Conservation (phyloP, 2,888 invertebrate species). For the Zhuqinia jingwanae region DNA sequence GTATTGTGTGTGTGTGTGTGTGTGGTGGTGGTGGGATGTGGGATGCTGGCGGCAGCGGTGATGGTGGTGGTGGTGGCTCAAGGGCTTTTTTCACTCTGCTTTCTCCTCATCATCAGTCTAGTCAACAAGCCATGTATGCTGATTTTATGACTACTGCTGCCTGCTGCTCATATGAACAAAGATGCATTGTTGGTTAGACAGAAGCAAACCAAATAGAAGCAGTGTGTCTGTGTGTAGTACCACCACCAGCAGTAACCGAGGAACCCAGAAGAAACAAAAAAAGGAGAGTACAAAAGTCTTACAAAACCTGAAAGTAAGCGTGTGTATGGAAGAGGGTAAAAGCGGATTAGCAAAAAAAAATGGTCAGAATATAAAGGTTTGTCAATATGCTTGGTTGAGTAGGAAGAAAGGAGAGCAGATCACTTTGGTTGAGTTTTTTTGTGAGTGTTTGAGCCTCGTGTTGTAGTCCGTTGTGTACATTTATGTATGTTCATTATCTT, state of each 20-base stretch:
- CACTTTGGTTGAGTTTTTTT: no score
- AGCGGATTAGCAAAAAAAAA: conserved; percentile 9
- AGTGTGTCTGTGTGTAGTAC: no score
- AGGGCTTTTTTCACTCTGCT: conserved; percentile 22
- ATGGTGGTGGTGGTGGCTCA: not conserved
- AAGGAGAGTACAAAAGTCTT: not conserved
- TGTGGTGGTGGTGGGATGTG: no score
- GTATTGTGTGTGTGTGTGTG: not conserved
- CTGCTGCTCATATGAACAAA: not conserved
- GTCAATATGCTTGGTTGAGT: not conserved
- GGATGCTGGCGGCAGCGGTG: no score
- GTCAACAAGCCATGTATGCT: conserved; percentile 10
- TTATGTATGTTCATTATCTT: no score
- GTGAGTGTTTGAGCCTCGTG: no score
- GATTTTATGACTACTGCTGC: not conserved
- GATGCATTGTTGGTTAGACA: conserved; percentile 12
- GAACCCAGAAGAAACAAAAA: no score
- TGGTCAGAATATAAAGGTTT: not conserved
- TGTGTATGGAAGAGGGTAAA: not conserved
- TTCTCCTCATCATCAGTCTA: not conserved
- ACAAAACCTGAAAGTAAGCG: not conserved
- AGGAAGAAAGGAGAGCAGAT: no score
- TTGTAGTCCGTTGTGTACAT: no score
- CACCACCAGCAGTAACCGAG: no score
- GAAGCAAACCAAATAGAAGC: not conserved